A percentile compares a stretch with the other conserved stretches of the same genome.
These are phyloP conservation scores for Sesamia inferens DNA, from an alignment of 2,888 invertebrate genomes.

Conservation along the genomic window DNA sequence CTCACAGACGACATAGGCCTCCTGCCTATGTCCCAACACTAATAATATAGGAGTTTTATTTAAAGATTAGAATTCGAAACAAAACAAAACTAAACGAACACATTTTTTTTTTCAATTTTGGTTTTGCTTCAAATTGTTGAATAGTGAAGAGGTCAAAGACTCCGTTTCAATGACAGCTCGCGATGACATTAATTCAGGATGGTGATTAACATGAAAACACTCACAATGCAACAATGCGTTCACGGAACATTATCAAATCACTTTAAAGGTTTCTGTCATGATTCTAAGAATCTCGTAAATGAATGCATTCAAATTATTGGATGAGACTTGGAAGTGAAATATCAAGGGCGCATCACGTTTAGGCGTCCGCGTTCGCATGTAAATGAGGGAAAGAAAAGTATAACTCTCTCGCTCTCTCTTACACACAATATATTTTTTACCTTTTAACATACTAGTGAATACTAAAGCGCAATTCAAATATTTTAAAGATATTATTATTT, in stretches of 20 bases:
- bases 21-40: too few species aligned
- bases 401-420: background rate
- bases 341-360: background rate
- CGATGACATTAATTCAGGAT: slow-evolving; percentile 24
- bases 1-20: too few species aligned
- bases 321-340: background rate
- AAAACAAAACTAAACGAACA: background rate
- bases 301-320: background rate
- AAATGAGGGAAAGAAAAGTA: background rate
- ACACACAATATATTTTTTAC: background rate
- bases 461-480: background rate
- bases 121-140: background rate
- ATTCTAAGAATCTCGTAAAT: slow-evolving; percentile 13
- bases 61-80: background rate
- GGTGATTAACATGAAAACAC: slow-evolving; percentile 29
- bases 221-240: slow-evolving; percentile 43
- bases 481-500: too few species aligned
- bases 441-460: background rate
- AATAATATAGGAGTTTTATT: background rate
- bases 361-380: background rate
- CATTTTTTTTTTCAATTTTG: background rate
- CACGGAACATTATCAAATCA: slow-evolving; percentile 17
- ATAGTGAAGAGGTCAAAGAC: slow-evolving; percentile 29
- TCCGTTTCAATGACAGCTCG: slow-evolving; percentile 14
- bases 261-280: slow-evolving; percentile 9